Conservation (phyloP, 2,797 vertebrate species). For the Cossypha dichroa region DNA sequence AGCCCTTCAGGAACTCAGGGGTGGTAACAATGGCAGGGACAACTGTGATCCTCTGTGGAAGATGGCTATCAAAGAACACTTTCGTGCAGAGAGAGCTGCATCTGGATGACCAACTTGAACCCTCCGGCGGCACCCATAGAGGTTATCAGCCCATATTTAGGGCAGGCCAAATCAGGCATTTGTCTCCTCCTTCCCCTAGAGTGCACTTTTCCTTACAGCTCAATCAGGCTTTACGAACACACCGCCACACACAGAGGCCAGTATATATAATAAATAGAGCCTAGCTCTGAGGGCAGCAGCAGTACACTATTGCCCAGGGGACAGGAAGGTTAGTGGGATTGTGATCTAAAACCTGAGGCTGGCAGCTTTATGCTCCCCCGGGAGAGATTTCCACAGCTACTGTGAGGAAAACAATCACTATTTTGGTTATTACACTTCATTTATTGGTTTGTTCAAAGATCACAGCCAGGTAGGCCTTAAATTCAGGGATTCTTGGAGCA, state of each 20-base stretch:
- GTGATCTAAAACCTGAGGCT: constrained; percentile 67
- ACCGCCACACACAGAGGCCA: constrained; percentile 16
- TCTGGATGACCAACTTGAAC: neutral
- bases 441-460: constrained; percentile 65
- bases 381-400: constrained; percentile 59
- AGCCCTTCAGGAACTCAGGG: neutral
- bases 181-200: constrained; percentile 12
- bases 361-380: neutral
- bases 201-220: constrained; percentile 51
- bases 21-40: neutral
- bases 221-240: constrained; percentile 64
- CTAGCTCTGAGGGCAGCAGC: constrained; percentile 53
- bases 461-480: constrained; percentile 42
- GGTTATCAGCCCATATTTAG: constrained; percentile 8
- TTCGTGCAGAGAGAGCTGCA: neutral
- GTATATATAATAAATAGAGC: constrained; percentile 67
- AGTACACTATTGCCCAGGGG: constrained; percentile 59
- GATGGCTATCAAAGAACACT: neutral
- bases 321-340: constrained; percentile 66
- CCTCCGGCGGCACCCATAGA: neutral
- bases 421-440: constrained; percentile 65
- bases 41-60: neutral
- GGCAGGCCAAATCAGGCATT: neutral
- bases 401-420: constrained; percentile 45
- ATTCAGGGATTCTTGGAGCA: neutral